phyloP scores from a whole-genome alignment of 2,888 invertebrate genomes.

The Liopterus haemorrhoidalis region DNA sequence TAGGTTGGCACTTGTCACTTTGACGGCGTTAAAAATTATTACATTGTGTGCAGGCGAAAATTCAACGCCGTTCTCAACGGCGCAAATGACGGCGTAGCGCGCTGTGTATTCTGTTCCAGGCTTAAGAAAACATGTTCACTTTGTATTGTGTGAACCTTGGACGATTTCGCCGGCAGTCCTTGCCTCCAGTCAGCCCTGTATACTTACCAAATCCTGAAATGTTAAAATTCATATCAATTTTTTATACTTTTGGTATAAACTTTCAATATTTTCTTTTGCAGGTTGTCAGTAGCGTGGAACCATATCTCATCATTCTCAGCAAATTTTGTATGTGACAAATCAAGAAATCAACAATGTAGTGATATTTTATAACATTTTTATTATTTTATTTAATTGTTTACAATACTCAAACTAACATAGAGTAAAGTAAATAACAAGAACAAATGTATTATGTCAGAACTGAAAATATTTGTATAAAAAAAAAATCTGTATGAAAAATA shows the following conservation, averaged over 20 bases:
- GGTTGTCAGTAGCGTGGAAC: constrained; percentile 39
- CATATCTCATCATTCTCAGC: constrained; percentile 40
- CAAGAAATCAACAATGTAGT: constrained; percentile 32
- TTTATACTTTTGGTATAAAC: constrained; percentile 2
- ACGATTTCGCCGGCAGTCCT: no score
- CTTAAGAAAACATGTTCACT: no score
- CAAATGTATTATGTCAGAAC: constrained; percentile 5
- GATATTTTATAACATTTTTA: constrained; percentile 32
- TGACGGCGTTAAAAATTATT: no score
- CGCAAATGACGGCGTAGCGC: no score
- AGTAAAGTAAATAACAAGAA: constrained; percentile 4
- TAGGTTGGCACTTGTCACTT: no score
- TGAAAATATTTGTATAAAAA: background rate
- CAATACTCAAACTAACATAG: constrained; percentile 12
- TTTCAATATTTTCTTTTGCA: constrained; percentile 34
- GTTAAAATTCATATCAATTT: constrained; percentile 7
- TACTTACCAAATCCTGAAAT: no score
- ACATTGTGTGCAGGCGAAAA: no score
- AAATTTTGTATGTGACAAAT: constrained; percentile 34
- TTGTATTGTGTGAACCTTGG: no score
- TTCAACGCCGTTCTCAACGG: no score
- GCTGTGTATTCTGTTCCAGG: no score
- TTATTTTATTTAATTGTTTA: constrained; percentile 14
- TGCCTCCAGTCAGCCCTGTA: no score
- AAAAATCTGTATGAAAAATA: constrained; percentile 1